These are phyloP conservation scores for Andrena camellia DNA, from an alignment of 2,888 invertebrate genomes.

Conservation along the genomic window DNA sequence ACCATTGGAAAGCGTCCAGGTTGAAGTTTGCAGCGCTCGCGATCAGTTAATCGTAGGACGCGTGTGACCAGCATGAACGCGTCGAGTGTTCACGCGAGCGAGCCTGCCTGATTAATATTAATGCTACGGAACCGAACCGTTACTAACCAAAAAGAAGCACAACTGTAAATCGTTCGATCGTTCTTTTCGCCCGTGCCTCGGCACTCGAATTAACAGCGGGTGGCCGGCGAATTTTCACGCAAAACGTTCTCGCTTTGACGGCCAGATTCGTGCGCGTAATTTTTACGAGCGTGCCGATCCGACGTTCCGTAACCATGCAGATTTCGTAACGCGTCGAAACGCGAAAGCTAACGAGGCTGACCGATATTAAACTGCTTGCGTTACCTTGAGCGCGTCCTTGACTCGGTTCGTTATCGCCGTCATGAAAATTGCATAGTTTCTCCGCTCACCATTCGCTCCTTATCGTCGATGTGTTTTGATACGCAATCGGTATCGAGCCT, in stretches of 20 bases:
- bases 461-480: conserved; percentile 42
- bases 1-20: conserved; percentile 41
- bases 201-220: conserved; percentile 12
- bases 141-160: conserved; percentile 45
- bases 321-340: neutral
- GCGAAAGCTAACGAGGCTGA: conserved; percentile 3
- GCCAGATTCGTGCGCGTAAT: neutral
- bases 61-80: conserved; percentile 63
- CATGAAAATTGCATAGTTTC: conserved; percentile 52
- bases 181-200: neutral
- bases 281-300: neutral
- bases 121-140: conserved; percentile 56
- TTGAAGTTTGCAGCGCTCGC: conserved; percentile 26
- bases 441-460: conserved; percentile 1
- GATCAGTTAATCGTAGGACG: conserved; percentile 47
- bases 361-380: conserved; percentile 25
- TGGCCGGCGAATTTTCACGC: neutral
- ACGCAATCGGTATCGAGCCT: conserved; percentile 29
- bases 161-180: conserved; percentile 27
- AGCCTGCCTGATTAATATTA: conserved; percentile 68
- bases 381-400: conserved; percentile 57
- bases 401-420: conserved; percentile 59
- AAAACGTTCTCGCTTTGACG: neutral
- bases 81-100: conserved; percentile 5
- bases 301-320: neutral